These are phyloP conservation scores for Paradisaea rubra DNA, from an alignment of 2,113 vertebrate species.

Conservation along the genomic window DNA sequence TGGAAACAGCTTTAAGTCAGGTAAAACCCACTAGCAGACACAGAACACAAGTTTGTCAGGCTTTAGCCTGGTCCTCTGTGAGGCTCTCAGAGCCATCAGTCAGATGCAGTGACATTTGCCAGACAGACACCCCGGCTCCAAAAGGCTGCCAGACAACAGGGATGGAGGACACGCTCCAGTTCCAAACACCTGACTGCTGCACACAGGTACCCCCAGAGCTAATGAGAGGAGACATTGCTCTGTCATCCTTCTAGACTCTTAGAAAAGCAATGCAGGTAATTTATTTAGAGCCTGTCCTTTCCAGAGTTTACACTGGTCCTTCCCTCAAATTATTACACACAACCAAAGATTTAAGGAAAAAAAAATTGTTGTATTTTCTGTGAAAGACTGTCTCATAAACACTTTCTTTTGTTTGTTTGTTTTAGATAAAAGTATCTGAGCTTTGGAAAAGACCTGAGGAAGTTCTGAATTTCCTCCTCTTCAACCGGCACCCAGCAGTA, in stretches of 20 bases:
- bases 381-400: not conserved
- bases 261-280: not conserved
- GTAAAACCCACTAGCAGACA: not conserved
- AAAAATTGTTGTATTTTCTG: not conserved
- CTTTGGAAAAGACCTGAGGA: not conserved
- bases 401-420: not conserved
- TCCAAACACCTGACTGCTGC: not conserved
- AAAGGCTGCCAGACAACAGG: not conserved
- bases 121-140: not conserved
- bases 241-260: not conserved
- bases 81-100: not conserved
- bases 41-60: not conserved
- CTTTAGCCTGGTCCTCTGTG: not conserved
- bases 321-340: not conserved
- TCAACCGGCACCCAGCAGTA: not conserved
- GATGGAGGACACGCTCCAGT: accelerated
- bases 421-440: not conserved
- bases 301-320: not conserved
- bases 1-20: not conserved
- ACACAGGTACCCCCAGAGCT: not conserved
- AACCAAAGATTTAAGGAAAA: not conserved
- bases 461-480: not conserved
- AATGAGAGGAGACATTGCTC: not conserved
- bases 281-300: not conserved
- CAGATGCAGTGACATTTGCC: accelerated